Evolutionary conservation across 2,888 invertebrate genomes (phyloP), one percentile per base, ranked within the genome.

Genomic region (Pogonocherus hispidulus): DNA sequence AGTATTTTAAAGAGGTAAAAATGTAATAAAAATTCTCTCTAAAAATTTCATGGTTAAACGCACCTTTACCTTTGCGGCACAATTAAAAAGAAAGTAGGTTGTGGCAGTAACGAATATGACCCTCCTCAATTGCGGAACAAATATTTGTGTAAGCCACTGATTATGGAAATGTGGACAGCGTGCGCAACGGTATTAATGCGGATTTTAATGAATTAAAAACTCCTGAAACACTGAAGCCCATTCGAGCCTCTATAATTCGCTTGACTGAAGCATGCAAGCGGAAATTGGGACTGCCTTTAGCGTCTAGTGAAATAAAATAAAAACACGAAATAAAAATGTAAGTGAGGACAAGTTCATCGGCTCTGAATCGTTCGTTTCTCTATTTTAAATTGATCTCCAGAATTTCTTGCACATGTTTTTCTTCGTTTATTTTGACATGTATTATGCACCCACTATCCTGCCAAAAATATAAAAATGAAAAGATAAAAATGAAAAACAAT

Each of bases 201-300:
- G 32, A 16, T 14, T 35, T 52, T 32, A 52, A 52, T 52, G 52
- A 52, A 52, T 52, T 52, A 52, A 52, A 52, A 52, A 52, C 52
- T 18, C 18, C 32, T 32, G 32, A 52, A 52, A 52, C 32, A 52
- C 27, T 52, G 52, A 18, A 52, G 32, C 8, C 32, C 52, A 52
- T 52, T 19, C 52, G 32, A n/a, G 52, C 52, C 32, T 52, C 22
- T 52, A 52, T 52, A 52, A 52, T 52, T 52, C 32, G 41, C 3
- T 41, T 14, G 14, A 14, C 16, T 14, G 41, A 41, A n/a, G 41
- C 41, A 41, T 32, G 32, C 52, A 27, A 32, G 18, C 27, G 32
- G 32, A 52, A 52, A 32, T 52, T 27, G 32, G 32, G 18, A 52
- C 14, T 32, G 41, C 23, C 52, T 52, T 18, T 27, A 16, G 3